These are phyloP conservation scores for Brachirus orientalis DNA, from an alignment of 2,113 vertebrate genomes.

Conservation along the genomic window DNA sequence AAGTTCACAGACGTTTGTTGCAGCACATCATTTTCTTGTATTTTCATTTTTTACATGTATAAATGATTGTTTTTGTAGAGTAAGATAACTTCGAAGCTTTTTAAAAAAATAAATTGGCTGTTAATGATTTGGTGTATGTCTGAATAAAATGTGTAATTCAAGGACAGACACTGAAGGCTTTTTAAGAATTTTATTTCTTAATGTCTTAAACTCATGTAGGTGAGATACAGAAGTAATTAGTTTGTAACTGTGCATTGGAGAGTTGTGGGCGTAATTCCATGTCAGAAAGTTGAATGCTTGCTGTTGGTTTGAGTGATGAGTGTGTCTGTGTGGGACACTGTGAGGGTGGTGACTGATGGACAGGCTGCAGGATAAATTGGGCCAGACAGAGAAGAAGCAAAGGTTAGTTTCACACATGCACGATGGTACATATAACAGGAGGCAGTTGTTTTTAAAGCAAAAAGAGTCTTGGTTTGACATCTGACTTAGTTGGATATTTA, in stretches of 20 bases:
- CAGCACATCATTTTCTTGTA: slow-evolving; percentile 16
- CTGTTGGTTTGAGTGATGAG: slow-evolving; percentile 38
- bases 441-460: slow-evolving; percentile 19
- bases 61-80: slow-evolving; percentile 75
- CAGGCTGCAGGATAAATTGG: slow-evolving; percentile 30
- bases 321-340: slow-evolving; percentile 14
- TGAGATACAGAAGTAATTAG: background rate
- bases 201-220: background rate
- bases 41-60: slow-evolving; percentile 80
- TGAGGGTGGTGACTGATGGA: slow-evolving; percentile 62
- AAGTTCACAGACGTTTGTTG: background rate
- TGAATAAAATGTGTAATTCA: slow-evolving; percentile 56
- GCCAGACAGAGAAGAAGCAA: slow-evolving; percentile 40
- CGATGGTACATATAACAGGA: slow-evolving; percentile 12
- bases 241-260: background rate
- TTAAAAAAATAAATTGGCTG: slow-evolving; percentile 11
- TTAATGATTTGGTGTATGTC: slow-evolving; percentile 35
- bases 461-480: too few species aligned
- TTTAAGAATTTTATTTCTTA: background rate
- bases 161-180: slow-evolving; percentile 12
- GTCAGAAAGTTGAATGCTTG: slow-evolving; percentile 12
- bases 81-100: slow-evolving; percentile 39
- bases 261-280: background rate
- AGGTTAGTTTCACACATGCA: slow-evolving; percentile 23
- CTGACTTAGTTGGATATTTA: background rate